Evolutionary conservation across 1,140 invertebrate genomes (phyloP), one percentile per base, ranked within the genome.

Genomic region (Bombus cullumanus): DNA sequence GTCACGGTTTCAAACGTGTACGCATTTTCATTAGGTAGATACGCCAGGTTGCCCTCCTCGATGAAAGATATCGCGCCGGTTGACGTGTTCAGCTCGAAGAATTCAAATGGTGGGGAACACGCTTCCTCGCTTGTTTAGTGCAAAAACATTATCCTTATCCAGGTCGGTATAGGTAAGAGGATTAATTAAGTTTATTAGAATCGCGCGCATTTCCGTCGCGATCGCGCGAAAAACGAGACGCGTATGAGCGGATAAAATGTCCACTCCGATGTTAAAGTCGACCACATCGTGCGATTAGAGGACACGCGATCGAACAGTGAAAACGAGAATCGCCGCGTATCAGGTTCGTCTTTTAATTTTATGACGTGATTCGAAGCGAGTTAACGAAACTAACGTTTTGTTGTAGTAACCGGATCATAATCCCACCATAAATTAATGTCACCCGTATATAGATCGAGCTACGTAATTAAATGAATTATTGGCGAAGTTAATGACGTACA

Each of bases 1-100:
- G 81, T 76, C 64, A 77, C 72, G 72, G 80, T 34, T n/a, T 69
- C 37, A 47, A 75, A 82, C 43, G 72, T 76, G 62, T 76, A 57
- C 73, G 80, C 39, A 71, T 74, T 83, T 57, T 86, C 76, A 83
- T 86, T 83, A 83, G 41, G 31, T 62, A 34, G 34, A 74, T 41
- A 71, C 57, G 85, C 47, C 64, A 72, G 64, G 64, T 31, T 83
- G 57, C 31, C 41, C 80, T n/a, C 73, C 31, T 69, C 84, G 72
- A 83, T 82, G 59, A 66, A 59, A 86, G 78, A 82, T 86, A 81
- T 22, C 71, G 66, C 37, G 75, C 41, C 43, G 53, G 69, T 81
- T 85, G 59, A 81, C 80, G 43, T 62, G 72, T 74, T 81, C 79
- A 37, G 59, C 69, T 64, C 69, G 78, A 43, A 57, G 53, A 47